Percentiles rank a stretch among this genome's conserved stretches.
Conservation (phyloP, 1,140 invertebrate genomes). For the Zelostemma sp. region DNA sequence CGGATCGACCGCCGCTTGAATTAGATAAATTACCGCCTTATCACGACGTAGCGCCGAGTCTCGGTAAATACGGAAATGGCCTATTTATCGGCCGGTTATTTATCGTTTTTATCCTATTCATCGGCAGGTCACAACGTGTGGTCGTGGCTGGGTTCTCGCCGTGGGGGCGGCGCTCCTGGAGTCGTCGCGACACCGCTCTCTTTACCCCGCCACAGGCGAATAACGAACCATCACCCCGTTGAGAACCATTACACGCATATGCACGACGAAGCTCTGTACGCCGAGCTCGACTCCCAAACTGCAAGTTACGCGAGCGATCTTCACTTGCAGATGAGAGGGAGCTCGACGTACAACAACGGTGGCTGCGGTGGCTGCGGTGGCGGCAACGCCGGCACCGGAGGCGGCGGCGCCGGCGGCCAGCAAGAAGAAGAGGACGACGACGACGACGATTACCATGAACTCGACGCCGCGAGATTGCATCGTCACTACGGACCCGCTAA, state of each 20-base stretch:
- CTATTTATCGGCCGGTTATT: no score
- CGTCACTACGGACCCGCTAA: conserved; percentile 63
- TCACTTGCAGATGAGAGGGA: conserved; percentile 64
- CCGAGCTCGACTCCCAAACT: conserved; percentile 74
- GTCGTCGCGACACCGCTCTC: conserved; percentile 65
- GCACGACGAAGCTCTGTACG: conserved; percentile 78
- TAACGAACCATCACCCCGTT: conserved; percentile 69
- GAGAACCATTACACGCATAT: conserved; percentile 81
- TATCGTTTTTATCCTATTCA: no score
- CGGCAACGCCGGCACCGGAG: conserved; percentile 48
- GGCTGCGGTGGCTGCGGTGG: conserved; percentile 63
- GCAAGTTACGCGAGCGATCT: conserved; percentile 69
- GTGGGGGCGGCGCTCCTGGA: conserved; percentile 66
- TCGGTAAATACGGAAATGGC: conserved; percentile 62
- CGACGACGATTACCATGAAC: conserved; percentile 67
- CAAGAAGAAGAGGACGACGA: conserved; percentile 39
- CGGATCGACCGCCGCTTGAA: conserved; percentile 67
- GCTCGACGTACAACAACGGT: conserved; percentile 60
- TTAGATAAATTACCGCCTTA: conserved; percentile 69
- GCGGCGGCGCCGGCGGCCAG: not conserved
- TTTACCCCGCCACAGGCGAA: conserved; percentile 64
- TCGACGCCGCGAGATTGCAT: conserved; percentile 67
- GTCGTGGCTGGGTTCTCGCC: conserved; percentile 75
- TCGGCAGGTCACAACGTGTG: conserved; percentile 71
- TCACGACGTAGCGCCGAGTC: conserved; percentile 67